Percentiles rank a stretch among this genome's conserved stretches.
These are phyloP conservation scores for Elysia crispata DNA, from an alignment of 2,888 invertebrate genomes.

Conservation along the genomic window DNA sequence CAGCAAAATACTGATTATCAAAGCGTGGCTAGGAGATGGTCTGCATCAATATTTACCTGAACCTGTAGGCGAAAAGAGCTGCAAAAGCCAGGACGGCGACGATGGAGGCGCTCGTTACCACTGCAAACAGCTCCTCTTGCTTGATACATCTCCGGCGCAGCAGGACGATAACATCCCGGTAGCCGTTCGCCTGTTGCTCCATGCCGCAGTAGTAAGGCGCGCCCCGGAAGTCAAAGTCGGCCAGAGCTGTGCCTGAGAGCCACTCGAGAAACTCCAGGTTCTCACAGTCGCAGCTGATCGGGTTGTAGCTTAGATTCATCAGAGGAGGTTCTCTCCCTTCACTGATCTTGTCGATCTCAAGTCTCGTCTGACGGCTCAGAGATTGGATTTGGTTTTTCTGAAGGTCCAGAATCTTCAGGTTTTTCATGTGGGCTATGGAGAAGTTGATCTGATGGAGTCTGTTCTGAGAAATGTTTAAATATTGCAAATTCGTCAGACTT, in stretches of 20 bases:
- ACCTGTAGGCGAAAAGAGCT: constrained; percentile 43
- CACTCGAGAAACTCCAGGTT: constrained; percentile 49
- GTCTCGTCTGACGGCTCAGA: constrained; percentile 12
- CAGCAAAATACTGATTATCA: too few relatives aligned
- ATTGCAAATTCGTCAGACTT: constrained; percentile 33
- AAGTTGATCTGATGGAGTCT: constrained; percentile 28
- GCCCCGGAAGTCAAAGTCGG: constrained; percentile 37
- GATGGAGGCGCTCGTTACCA: constrained; percentile 21
- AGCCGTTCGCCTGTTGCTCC: not conserved
- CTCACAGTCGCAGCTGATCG: constrained; percentile 48
- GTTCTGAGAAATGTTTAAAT: constrained; percentile 36
- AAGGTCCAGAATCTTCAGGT: constrained; percentile 39
- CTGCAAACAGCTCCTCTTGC: constrained; percentile 41
- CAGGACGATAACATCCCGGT: constrained; percentile 6
- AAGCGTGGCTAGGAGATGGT: too few relatives aligned
- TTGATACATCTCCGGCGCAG: constrained; percentile 38
- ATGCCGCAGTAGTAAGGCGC: constrained; percentile 44
- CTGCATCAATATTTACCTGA: constrained; percentile 3
- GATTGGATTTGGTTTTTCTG: constrained; percentile 39
- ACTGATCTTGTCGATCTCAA: constrained; percentile 32
- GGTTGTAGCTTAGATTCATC: constrained; percentile 46
- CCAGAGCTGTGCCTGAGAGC: constrained; percentile 31
- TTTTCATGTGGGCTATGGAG: constrained; percentile 40
- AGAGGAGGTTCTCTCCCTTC: constrained; percentile 11
- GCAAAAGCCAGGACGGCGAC: constrained; percentile 15